A percentile compares a stretch with the other conserved stretches of the same genome.
Evolutionary conservation across 2,888 invertebrate genomes (phyloP).

Genomic region (Orthosia incerta): DNA sequence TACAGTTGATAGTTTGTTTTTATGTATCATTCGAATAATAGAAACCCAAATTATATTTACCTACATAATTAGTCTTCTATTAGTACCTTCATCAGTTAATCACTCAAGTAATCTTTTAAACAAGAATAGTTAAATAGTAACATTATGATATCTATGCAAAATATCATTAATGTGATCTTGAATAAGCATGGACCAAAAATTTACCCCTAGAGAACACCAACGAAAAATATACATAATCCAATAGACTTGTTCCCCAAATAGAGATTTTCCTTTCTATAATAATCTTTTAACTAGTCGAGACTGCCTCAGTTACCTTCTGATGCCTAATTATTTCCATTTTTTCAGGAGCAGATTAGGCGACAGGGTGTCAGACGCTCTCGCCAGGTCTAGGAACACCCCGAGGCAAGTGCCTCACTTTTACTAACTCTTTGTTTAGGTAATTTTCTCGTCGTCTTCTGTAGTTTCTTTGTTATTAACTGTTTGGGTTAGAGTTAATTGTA

Average conservation of each 20-base stretch:
- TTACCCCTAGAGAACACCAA: slow-evolving; percentile 16
- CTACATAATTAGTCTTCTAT: not conserved
- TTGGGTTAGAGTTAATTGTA: not conserved
- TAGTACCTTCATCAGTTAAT: not conserved
- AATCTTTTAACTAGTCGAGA: not conserved
- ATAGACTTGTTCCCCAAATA: no score
- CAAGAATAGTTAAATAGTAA: not conserved
- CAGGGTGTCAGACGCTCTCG: slow-evolving; percentile 53
- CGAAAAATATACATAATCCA: not conserved
- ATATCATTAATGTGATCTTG: not conserved
- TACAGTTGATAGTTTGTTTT: not conserved
- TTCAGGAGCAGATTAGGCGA: slow-evolving; percentile 56
- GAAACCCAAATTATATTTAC: not conserved
- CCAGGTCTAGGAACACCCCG: slow-evolving; percentile 61
- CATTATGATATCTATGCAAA: no score
- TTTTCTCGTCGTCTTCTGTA: slow-evolving; percentile 44
- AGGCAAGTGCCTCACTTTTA: slow-evolving; percentile 59
- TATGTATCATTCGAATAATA: not conserved
- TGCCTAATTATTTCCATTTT: slow-evolving; percentile 39
- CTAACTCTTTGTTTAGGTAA: slow-evolving; percentile 49
- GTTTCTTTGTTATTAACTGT: slow-evolving; percentile 16
- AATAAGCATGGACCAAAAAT: not conserved
- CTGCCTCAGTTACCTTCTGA: not conserved
- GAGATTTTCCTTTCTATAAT: not conserved
- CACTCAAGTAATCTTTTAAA: not conserved